A percentile compares a stretch with the other conserved stretches of the same genome.
These are phyloP conservation scores for Anastatus disparis DNA, from an alignment of 1,140 invertebrate genomes.

Conservation along the genomic window DNA sequence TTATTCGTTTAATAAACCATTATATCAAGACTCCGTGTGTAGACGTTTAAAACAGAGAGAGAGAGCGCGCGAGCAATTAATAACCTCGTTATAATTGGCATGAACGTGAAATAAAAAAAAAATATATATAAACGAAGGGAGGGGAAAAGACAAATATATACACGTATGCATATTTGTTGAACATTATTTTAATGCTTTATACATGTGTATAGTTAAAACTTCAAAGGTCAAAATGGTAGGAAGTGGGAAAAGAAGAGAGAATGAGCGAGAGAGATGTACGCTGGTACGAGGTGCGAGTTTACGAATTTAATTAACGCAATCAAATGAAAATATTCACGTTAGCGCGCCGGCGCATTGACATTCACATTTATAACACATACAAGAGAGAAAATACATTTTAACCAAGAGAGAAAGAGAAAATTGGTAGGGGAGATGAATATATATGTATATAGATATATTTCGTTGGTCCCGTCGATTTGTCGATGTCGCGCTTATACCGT, in stretches of 20 bases:
- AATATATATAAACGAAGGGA: neutral
- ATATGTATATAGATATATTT: too few species aligned
- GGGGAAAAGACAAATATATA: neutral
- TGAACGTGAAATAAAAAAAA: too few species aligned
- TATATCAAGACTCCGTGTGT: too few species aligned
- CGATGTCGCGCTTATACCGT: constrained; percentile 15
- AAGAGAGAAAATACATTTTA: constrained; percentile 7
- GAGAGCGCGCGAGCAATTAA: too few species aligned
- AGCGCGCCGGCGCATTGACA: constrained; percentile 31
- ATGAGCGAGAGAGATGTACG: too few species aligned
- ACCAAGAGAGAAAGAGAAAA: neutral
- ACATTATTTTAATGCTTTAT: too few species aligned
- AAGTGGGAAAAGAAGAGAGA: neutral
- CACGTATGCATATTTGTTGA: too few species aligned
- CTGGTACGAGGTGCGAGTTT: constrained; percentile 38
- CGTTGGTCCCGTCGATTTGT: constrained; percentile 35
- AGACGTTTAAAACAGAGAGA: neutral
- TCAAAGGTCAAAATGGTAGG: constrained; percentile 56
- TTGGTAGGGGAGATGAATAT: neutral
- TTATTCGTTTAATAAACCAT: too few species aligned
- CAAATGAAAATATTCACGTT: constrained; percentile 61
- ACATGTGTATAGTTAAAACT: constrained; percentile 50
- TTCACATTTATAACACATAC: constrained; percentile 17
- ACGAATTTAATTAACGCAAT: constrained; percentile 60
- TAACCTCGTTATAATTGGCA: constrained; percentile 50